phyloP scores from a whole-genome alignment of 2,113 vertebrate genomes.

The Trogon surrucura region DNA sequence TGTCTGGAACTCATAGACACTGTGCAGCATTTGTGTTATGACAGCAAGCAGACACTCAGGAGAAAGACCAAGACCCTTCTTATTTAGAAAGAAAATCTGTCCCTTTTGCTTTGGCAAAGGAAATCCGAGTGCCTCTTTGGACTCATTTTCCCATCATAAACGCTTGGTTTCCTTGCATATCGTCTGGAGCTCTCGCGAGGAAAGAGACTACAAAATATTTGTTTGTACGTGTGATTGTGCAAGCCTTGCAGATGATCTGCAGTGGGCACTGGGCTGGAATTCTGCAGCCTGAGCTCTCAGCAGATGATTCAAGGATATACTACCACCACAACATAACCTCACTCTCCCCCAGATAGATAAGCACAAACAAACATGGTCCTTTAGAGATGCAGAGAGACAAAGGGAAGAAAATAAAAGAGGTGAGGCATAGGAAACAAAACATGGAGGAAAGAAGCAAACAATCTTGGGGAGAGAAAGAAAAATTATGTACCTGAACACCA shows the following conservation, averaged over 20 bases:
- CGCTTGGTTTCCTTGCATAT: background rate
- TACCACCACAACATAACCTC: background rate
- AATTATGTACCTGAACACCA: background rate
- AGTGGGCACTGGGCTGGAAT: background rate
- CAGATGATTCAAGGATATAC: background rate
- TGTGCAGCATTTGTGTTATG: background rate
- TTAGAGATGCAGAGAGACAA: background rate
- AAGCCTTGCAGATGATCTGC: background rate
- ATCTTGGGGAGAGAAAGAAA: background rate
- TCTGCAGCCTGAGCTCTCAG: background rate
- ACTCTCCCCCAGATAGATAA: background rate
- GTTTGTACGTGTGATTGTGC: background rate
- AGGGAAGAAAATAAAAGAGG: background rate
- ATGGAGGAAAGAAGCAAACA: background rate
- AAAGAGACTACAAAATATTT: background rate
- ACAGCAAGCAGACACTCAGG: background rate
- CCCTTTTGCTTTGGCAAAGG: background rate
- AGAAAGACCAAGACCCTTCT: background rate
- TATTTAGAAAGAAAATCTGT: background rate
- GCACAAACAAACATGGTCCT: background rate
- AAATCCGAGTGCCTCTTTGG: background rate
- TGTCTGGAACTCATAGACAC: background rate
- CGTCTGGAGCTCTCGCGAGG: background rate
- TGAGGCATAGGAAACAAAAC: background rate
- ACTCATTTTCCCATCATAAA: background rate